Percentiles rank a stretch among this genome's conserved stretches.
These are phyloP conservation scores for Ptychobarbus kaznakovi DNA, from an alignment of 2,797 vertebrate genomes.

Conservation along the genomic window DNA sequence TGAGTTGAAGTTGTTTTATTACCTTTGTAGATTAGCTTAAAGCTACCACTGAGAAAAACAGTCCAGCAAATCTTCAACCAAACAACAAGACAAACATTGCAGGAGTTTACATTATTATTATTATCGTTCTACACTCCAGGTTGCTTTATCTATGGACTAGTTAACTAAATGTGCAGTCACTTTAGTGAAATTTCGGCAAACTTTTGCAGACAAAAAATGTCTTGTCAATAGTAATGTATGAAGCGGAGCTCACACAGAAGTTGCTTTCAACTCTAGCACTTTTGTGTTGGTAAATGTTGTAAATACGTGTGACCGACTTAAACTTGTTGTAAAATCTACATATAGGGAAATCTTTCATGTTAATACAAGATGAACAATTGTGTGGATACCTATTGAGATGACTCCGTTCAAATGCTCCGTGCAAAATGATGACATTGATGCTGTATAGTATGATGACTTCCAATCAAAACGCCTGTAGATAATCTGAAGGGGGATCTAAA, in stretches of 20 bases:
- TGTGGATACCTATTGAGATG: too few relatives aligned
- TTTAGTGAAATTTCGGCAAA: neutral
- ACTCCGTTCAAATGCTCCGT: neutral
- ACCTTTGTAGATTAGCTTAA: conserved; percentile 8
- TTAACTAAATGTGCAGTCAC: neutral
- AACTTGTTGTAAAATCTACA: too few relatives aligned
- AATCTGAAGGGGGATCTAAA: neutral
- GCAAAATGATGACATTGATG: neutral
- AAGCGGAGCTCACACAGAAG: neutral
- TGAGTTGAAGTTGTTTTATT: conserved; percentile 34
- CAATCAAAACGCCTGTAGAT: neutral
- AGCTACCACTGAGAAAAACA: conserved; percentile 8
- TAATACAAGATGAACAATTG: too few relatives aligned
- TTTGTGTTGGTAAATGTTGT: too few relatives aligned
- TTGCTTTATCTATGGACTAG: neutral
- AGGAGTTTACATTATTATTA: neutral
- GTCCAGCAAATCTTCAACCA: neutral
- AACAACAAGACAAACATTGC: neutral
- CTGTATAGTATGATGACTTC: neutral
- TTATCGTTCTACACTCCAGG: neutral
- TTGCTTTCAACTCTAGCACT: too few relatives aligned
- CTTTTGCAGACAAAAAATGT: neutral
- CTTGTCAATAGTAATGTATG: too few relatives aligned
- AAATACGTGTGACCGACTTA: too few relatives aligned
- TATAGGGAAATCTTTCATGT: neutral